Percentiles rank a stretch among this genome's conserved stretches.
Conservation (phyloP, 2,888 invertebrate species). For the Eudemis profundana region DNA sequence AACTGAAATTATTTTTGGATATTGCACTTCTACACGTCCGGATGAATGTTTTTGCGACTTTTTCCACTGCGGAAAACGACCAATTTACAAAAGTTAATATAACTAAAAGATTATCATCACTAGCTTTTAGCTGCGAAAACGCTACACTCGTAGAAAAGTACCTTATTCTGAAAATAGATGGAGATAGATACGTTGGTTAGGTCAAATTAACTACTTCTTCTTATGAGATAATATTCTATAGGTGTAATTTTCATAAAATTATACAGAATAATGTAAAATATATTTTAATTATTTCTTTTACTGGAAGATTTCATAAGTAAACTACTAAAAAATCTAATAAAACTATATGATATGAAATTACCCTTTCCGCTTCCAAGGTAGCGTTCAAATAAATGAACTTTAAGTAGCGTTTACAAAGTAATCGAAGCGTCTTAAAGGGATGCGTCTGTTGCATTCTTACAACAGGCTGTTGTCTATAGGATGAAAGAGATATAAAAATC, state of each 20-base stretch:
- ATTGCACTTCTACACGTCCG: slow-evolving; percentile 81
- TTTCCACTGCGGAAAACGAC: slow-evolving; percentile 76
- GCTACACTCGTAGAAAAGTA: slow-evolving; percentile 87
- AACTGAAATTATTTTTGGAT: slow-evolving; percentile 76
- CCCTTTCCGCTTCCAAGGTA: slow-evolving; percentile 53
- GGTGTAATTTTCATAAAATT: neutral
- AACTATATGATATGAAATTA: slow-evolving; percentile 42
- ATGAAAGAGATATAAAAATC: slow-evolving; percentile 20
- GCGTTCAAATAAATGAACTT: slow-evolving; percentile 43
- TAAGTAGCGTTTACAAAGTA: slow-evolving; percentile 22
- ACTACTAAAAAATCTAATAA: slow-evolving; percentile 3
- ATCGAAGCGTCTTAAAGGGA: slow-evolving; percentile 17
- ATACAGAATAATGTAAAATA: slow-evolving; percentile 1
- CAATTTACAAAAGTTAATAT: slow-evolving; percentile 83
- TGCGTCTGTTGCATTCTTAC: slow-evolving; percentile 17
- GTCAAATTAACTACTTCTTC: slow-evolving; percentile 64
- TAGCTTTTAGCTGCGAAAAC: slow-evolving; percentile 87
- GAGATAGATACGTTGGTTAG: slow-evolving; percentile 86
- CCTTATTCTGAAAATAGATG: slow-evolving; percentile 90
- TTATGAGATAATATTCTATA: neutral
- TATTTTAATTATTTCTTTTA: slow-evolving; percentile 14
- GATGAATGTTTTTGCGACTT: slow-evolving; percentile 75
- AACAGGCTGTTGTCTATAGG: neutral
- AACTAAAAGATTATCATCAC: slow-evolving; percentile 87
- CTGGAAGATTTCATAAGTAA: neutral